Percentiles rank a stretch among this genome's conserved stretches.
Evolutionary conservation across 1,140 invertebrate genomes (phyloP).

Genomic region (Procambarus clarkii): DNA sequence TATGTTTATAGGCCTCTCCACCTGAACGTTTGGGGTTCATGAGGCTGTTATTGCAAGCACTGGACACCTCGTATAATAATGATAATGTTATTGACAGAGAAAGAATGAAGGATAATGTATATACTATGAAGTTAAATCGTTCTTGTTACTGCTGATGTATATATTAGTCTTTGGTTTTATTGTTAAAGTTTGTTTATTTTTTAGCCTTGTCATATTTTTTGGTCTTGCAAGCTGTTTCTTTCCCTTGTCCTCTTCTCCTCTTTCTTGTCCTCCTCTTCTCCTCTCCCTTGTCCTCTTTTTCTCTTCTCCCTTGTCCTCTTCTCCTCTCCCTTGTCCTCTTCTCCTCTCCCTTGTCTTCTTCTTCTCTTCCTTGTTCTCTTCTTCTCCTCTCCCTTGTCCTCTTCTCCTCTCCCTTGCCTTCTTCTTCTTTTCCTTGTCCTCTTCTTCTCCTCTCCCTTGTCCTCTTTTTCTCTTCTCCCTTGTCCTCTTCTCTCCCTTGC

Average conservation of each 20-base stretch:
- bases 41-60: too few relatives aligned
- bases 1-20: too few relatives aligned
- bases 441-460: constrained; percentile 2
- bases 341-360: constrained; percentile 2
- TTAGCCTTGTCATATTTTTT: background rate
- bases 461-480: constrained; percentile 19
- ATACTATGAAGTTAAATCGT: too few relatives aligned
- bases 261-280: constrained; percentile 14
- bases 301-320: too few relatives aligned
- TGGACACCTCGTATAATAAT: too few relatives aligned
- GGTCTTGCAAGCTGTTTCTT: constrained; percentile 24
- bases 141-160: background rate
- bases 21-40: too few relatives aligned
- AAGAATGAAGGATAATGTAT: too few relatives aligned
- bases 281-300: background rate
- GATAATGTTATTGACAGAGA: too few relatives aligned
- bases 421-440: constrained; percentile 9
- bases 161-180: background rate
- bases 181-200: background rate
- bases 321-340: constrained; percentile 15
- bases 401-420: too few relatives aligned
- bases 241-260: constrained; percentile 15
- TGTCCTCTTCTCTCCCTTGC: too few relatives aligned
- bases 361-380: too few relatives aligned
- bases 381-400: too few relatives aligned